Evolutionary conservation across 2,888 invertebrate species (phyloP), one percentile per base, ranked within the genome.

Genomic region (Pollenia labialis): DNA sequence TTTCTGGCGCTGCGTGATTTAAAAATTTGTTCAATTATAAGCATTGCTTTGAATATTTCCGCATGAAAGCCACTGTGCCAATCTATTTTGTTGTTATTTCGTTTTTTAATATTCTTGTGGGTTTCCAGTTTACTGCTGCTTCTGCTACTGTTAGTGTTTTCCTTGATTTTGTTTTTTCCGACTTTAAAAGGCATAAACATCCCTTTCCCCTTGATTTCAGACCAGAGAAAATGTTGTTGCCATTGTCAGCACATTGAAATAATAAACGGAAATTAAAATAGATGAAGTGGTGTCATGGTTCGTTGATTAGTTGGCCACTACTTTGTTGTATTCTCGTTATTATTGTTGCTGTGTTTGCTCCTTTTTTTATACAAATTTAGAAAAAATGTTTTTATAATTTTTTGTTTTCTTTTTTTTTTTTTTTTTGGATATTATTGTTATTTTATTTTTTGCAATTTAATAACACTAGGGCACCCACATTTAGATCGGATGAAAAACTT

Each of bases 281-380:
- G 83, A 83, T 80, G 83, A 86, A 77, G 76, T 87, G 80, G 60
- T 84, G 81, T 68, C 80, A 87, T 76, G 83, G 86, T 81, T 87
- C 83, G 83, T 81, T 87, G 81, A 77, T 83, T 84, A 72, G 76
- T 81, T 87, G 80, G 71, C 80, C 75, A 76, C 79, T 62, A 48
- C 18, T 62, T 71, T 76, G 76, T 50, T 83, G 86, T 68, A n/a
- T 48, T 44, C 11, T 66, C 62, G 68, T 69, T n/a, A 77, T 40
- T 50, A 50, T 44, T 54, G 10, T 66, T 87, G 54, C 58, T 77
- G 72, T 42, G 64, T 56, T 69, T 62, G 66, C 62, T 54, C 2
- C 68, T 81, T 69, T 60, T 12, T 42, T 9, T 14, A 14, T 0
- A 46, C 4, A 60, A 58, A 68, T 18, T 58, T 58, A 54, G 23